phyloP scores from a whole-genome alignment of 2,797 vertebrate genomes.

The Bryconaethiops microstoma region DNA sequence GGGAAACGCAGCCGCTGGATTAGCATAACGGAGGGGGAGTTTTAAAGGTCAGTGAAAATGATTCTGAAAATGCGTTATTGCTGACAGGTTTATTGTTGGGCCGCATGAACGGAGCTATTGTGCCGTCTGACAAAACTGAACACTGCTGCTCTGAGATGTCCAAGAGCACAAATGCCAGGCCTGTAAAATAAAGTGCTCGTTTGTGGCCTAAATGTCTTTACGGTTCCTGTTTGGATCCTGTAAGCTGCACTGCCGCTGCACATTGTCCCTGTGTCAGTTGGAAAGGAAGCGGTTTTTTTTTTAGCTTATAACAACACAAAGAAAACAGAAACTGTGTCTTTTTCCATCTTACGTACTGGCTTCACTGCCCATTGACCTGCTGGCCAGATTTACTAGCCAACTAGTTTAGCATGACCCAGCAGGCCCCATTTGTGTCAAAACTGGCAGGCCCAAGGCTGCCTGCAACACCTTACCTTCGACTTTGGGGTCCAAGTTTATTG shows the following conservation, averaged over 20 bases:
- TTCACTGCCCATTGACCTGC: not conserved
- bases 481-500: not conserved
- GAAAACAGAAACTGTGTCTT: not conserved
- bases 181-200: slow-evolving; percentile 66
- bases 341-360: not conserved
- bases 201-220: slow-evolving; percentile 64
- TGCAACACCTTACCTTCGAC: slow-evolving; percentile 5
- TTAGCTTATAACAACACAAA: not conserved
- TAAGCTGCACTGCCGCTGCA: slow-evolving; percentile 27
- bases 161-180: slow-evolving; percentile 69
- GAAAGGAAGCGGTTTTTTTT: slow-evolving; percentile 20
- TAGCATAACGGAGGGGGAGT: slow-evolving; percentile 41
- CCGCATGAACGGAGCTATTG: slow-evolving; percentile 60
- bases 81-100: slow-evolving; percentile 63
- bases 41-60: slow-evolving; percentile 62
- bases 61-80: slow-evolving; percentile 62
- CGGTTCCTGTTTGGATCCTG: slow-evolving; percentile 68
- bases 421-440: slow-evolving; percentile 14
- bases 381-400: slow-evolving; percentile 1
- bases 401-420: slow-evolving; percentile 1
- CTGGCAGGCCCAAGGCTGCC: not conserved
- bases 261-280: slow-evolving; percentile 59
- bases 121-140: slow-evolving; percentile 55
- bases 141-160: slow-evolving; percentile 66
- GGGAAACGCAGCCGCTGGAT: slow-evolving; percentile 30